Base-by-base conservation (phyloP, 2,113 vertebrate genomes). In the Calyptomena viridis region DNA sequence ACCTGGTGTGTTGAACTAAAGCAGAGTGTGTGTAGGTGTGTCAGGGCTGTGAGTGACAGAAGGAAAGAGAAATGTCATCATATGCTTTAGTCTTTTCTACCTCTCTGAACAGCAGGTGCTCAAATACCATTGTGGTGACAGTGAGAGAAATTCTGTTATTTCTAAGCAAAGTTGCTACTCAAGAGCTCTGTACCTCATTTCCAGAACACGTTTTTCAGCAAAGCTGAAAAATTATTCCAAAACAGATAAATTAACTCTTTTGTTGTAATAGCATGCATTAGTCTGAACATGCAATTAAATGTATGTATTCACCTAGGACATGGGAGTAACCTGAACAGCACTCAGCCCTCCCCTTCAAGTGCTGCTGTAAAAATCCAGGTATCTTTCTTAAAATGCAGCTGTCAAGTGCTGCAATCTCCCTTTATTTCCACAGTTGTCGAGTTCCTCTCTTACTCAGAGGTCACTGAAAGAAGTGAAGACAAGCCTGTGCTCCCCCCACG, bases 41-140 rank as follows among this genome's bases (percentile, higher is more conserved):
- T 56, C 39, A 80, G 49, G 84, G 58, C 53, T 82, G 67, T 5
- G 63, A 81, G 75, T 46, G 78, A 73, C 94, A 94, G 79, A 85
- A 83, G 72, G 71, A 30, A 88, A 83, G n/a, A 62, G 74, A 87
- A 95, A 91, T 77, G 87, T 42, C 93, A 88, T 93, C 82, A 2
- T 67, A 58, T 44, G 73, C 56, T 91, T 85, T 55, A 69, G n/a
- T 79, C 56, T 62, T 52, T 60, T 28, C 69, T 76, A 76, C 78
- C 66, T 83, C 90, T 67, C 78, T 63, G 50, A 83, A 52, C 50
- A 88, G 91, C 91, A 85, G 72, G 59, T 83, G 78, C 72, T 94
- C 79, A 88, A 47, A 81, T 74, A 86, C 42, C 87, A 72, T 39
- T 7, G 59, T 9, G 46, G 18, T 35, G 71, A 42, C 3, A 67